These are phyloP conservation scores for Ornithorhynchus anatinus DNA, from an alignment of 2,113 vertebrate species.

Conservation along the genomic window DNA sequence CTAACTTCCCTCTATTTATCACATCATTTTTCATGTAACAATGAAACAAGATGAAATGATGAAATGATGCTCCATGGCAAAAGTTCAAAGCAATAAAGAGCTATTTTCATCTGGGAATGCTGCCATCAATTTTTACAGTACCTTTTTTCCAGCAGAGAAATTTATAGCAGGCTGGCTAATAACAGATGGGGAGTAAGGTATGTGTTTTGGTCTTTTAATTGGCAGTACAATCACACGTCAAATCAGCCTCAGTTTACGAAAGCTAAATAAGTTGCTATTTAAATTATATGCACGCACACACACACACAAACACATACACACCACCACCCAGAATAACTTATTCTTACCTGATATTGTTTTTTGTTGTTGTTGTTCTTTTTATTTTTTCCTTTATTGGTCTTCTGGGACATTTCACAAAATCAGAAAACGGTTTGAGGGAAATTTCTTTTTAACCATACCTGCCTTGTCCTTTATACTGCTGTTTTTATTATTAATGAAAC, in stretches of 20 bases:
- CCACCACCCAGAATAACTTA: no score
- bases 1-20: neutral
- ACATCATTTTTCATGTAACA: slow-evolving; percentile 24
- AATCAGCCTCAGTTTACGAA: neutral
- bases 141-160: neutral
- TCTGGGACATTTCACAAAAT: no score
- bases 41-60: slow-evolving; percentile 15
- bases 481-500: no score
- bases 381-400: no score
- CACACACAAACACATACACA: neutral
- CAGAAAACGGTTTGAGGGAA: no score
- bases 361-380: no score
- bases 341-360: no score
- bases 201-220: slow-evolving; percentile 2
- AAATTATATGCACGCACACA: neutral
- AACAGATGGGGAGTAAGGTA: neutral
- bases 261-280: neutral
- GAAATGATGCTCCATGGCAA: slow-evolving; percentile 6
- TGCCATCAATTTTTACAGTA: neutral
- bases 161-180: slow-evolving; percentile 1
- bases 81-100: slow-evolving; percentile 31
- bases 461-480: no score
- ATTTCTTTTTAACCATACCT: no score
- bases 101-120: slow-evolving; percentile 3
- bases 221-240: neutral